Evolutionary conservation across 2,888 invertebrate species (phyloP), one percentile per base, ranked within the genome.

Genomic region (Drosophila parthenogenetica): DNA sequence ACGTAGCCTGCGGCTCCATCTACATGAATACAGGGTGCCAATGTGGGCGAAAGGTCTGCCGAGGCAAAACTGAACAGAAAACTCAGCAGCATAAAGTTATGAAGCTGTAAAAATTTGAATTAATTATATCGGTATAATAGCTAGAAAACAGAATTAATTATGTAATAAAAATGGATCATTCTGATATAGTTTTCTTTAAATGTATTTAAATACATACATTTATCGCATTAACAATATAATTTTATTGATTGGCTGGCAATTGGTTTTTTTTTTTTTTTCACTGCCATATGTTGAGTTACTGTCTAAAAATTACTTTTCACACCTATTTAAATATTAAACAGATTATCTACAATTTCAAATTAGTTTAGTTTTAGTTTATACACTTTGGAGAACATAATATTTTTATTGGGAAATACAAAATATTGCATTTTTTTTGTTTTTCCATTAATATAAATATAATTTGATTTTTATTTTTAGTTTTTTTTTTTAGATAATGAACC

Each of bases 1-100:
- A 93, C 91, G 85, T 94, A 94, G 3, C 94, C 94, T 19, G 92
- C 90, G 10, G 75, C 62, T 14, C 79, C 71, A 2, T 72, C 76
- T 1, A 75, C 60, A 58, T 90, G 89, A 25, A 92, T 81, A 66
- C 92, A 92, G 35, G 91, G 80, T 40, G 91, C 71, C 29, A 72
- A 10, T 59, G 76, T 79, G 19, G 85, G 85, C 43, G 90, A 84
- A 14, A 89, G 79, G 29, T 85, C 85, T 42, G 90, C 87, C 58
- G 89, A 75, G 25, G 79, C 77, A 35, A 70, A 70, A 72, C 90
- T 82, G 43, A 89, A 74, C 53, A 89, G 69, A 43, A 90, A 73
- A 82, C 90, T 83, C 79, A 92, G 73, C 70, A 91, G 67, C 79
- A 89, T 72, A 70, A 90, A 69, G 57, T 90, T 79, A 57, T 65